phyloP scores from a whole-genome alignment of 2,888 invertebrate genomes.

The Eupithecia dodoneata region DNA sequence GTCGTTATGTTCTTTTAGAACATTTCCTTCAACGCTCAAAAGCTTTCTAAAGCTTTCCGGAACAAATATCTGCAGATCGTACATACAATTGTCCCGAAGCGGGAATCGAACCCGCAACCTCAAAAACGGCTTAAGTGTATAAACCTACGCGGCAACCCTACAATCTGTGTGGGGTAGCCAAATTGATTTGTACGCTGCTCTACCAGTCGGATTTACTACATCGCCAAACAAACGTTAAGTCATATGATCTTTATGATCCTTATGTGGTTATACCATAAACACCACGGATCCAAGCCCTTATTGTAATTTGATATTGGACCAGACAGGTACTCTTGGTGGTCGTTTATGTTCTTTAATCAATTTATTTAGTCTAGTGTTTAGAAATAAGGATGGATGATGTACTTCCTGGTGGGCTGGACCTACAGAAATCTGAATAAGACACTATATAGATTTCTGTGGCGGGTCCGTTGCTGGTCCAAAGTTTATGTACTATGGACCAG shows the following conservation, averaged over 20 bases:
- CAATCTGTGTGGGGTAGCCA: conserved; percentile 9
- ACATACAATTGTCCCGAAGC: too few species aligned
- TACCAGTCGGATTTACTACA: conserved; percentile 14
- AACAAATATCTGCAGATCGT: too few species aligned
- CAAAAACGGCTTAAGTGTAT: too few species aligned
- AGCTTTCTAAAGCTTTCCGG: too few species aligned
- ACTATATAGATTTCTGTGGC: too few species aligned
- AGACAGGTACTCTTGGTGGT: conserved; percentile 23
- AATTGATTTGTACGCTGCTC: conserved; percentile 11
- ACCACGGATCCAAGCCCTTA: conserved; percentile 25
- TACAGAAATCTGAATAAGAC: too few species aligned
- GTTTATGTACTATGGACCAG: too few species aligned
- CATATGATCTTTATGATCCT: conserved; percentile 33
- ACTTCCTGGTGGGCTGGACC: not conserved
- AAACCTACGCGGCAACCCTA: not conserved
- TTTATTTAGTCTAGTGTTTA: conserved; percentile 6
- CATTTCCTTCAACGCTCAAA: too few species aligned
- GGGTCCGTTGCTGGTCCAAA: too few species aligned
- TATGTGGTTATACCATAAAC: conserved; percentile 31
- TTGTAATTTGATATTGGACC: conserved; percentile 21
- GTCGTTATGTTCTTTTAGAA: too few species aligned
- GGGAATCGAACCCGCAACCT: too few species aligned
- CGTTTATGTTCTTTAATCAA: conserved; percentile 14
- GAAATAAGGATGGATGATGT: not conserved
- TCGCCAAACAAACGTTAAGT: conserved; percentile 19